phyloP scores from a whole-genome alignment of 2,888 invertebrate species.

The Parnassius mnemosyne region DNA sequence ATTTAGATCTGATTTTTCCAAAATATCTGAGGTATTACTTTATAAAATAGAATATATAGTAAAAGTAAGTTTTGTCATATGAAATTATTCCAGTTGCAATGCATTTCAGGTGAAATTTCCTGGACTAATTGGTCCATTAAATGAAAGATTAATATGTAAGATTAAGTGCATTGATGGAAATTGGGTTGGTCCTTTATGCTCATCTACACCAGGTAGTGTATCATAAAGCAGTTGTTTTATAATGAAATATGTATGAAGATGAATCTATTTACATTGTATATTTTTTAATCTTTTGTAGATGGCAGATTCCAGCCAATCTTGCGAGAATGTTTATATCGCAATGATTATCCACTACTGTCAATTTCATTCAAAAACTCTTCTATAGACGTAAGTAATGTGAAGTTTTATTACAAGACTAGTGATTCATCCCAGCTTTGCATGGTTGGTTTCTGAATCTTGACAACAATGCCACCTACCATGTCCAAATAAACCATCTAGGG shows the following conservation, averaged over 20 bases:
- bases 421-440: too few species aligned
- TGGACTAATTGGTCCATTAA: slow-evolving; percentile 87
- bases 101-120: slow-evolving; percentile 84
- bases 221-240: background rate
- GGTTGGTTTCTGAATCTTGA: too few species aligned
- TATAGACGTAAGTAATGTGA: slow-evolving; percentile 81
- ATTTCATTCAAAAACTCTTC: slow-evolving; percentile 88
- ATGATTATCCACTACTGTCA: slow-evolving; percentile 84
- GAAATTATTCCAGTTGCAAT: background rate
- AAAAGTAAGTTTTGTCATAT: too few species aligned
- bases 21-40: slow-evolving; percentile 67
- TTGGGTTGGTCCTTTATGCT: slow-evolving; percentile 92
- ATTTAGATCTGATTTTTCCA: slow-evolving; percentile 70
- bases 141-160: slow-evolving; percentile 88
- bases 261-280: background rate
- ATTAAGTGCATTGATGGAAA: slow-evolving; percentile 91
- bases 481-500: too few species aligned
- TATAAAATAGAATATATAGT: too few species aligned
- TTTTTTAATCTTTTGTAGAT: slow-evolving; percentile 70
- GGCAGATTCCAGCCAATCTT: slow-evolving; percentile 89
- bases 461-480: too few species aligned
- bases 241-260: slow-evolving; percentile 2
- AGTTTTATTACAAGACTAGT: too few species aligned
- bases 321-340: slow-evolving; percentile 85
- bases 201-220: slow-evolving; percentile 84